A percentile compares a stretch with the other conserved stretches of the same genome.
These are phyloP conservation scores for Nephotettix cincticeps DNA, from an alignment of 1,140 invertebrate genomes.

Conservation along the genomic window DNA sequence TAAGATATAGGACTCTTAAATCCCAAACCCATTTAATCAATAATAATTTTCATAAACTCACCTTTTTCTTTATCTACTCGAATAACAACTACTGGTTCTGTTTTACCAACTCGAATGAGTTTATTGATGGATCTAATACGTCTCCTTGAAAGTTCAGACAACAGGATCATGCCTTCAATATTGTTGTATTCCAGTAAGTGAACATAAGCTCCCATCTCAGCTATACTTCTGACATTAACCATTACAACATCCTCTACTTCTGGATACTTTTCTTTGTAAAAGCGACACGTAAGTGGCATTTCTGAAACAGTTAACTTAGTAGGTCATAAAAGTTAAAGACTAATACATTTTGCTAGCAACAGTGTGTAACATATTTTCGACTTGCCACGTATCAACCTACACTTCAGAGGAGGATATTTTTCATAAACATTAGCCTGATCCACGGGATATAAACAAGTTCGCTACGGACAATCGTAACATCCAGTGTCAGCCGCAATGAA, in stretches of 20 bases:
- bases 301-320: slow-evolving; percentile 22
- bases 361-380: no score
- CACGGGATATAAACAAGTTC: no score
- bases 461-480: no score
- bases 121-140: slow-evolving; percentile 99
- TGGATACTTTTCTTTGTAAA: slow-evolving; percentile 97
- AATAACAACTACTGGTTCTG: slow-evolving; percentile 98
- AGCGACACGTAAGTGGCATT: slow-evolving; percentile 96
- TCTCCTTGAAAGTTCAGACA: slow-evolving; percentile 95
- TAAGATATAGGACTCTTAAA: no score
- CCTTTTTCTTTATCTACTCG: slow-evolving; percentile 99
- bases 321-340: no score
- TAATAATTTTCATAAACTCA: slow-evolving; percentile 52
- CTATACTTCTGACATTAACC: slow-evolving; percentile 98
- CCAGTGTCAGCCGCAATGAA: no score
- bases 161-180: slow-evolving; percentile 95
- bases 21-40: no score
- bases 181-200: slow-evolving; percentile 98
- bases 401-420: no score
- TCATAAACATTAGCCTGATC: no score
- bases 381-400: no score
- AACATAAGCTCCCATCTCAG: slow-evolving; percentile 99
- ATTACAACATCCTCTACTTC: slow-evolving; percentile 99
- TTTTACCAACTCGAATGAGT: slow-evolving; percentile 97
- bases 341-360: no score